These are phyloP conservation scores for Corticium candelabrum DNA, from an alignment of 37 sponge, comb jelly and placozoan species.

Conservation along the genomic window DNA sequence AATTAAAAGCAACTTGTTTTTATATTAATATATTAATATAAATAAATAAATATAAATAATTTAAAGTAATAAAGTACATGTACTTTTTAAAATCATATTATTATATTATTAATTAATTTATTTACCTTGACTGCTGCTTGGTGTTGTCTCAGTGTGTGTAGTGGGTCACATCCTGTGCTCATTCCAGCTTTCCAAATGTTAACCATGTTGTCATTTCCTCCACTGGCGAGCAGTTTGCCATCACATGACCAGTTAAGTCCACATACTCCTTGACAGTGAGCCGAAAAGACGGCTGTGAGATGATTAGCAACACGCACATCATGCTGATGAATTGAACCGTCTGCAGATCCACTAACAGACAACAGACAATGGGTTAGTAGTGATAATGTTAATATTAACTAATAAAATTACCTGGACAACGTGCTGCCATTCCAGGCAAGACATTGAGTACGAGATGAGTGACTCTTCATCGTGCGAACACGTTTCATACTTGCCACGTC, in stretches of 20 bases:
- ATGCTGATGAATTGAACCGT: conserved; percentile 65
- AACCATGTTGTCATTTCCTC: conserved; percentile 81
- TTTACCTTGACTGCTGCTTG: conserved; percentile 82
- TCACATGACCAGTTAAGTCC: conserved; percentile 77
- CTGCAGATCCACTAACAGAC: conserved; percentile 46
- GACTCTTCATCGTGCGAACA: conserved; percentile 49
- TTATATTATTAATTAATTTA: neutral
- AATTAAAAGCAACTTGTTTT: too few species aligned
- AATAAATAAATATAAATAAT: too few species aligned
- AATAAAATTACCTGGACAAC: conserved; percentile 26
- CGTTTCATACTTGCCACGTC: conserved; percentile 45
- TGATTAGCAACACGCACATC: conserved; percentile 39
- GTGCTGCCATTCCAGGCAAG: conserved; percentile 71
- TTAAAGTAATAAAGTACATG: too few species aligned
- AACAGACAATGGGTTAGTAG: neutral
- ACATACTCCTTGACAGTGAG: conserved; percentile 78
- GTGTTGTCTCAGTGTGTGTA: conserved; percentile 54
- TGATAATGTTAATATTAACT: neutral
- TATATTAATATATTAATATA: too few species aligned
- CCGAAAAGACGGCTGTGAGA: conserved; percentile 12
- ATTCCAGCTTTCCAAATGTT: conserved; percentile 53
- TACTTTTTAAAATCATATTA: neutral
- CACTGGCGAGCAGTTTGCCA: conserved; percentile 72
- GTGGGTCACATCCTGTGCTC: conserved; percentile 3
- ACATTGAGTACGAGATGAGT: conserved; percentile 40